A percentile compares a stretch with the other conserved stretches of the same genome.
Conservation (phyloP, 1,140 invertebrate genomes). For the Heliconius hermathena region DNA sequence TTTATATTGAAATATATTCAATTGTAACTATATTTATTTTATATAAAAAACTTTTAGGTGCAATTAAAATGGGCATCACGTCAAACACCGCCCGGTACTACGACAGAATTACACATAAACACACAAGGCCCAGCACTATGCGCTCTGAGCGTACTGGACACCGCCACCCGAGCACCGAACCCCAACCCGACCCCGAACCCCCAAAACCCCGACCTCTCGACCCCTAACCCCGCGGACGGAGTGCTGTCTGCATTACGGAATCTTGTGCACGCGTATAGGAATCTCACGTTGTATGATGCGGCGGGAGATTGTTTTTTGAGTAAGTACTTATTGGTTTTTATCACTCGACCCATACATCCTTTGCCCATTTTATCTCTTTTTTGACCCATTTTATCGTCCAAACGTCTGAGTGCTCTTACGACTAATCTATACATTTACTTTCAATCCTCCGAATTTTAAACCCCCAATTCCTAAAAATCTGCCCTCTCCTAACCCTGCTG, state of each 20-base stretch:
- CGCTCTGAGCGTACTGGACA: slow-evolving; percentile 60
- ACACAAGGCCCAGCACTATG: slow-evolving; percentile 69
- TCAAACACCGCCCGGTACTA: slow-evolving; percentile 54
- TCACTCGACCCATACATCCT: slow-evolving; percentile 24
- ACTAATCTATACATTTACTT: too few species aligned
- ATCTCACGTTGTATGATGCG: slow-evolving; percentile 65
- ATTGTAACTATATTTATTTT: too few species aligned
- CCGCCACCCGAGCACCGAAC: slow-evolving; percentile 38
- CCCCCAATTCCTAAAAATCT: too few species aligned
- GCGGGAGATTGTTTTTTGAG: slow-evolving; percentile 62
- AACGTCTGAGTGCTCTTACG: background rate
- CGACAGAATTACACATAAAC: slow-evolving; percentile 50
- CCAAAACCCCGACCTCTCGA: background rate
- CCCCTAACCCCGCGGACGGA: slow-evolving; percentile 26
- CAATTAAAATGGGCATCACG: slow-evolving; percentile 55
- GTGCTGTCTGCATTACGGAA: slow-evolving; percentile 46
- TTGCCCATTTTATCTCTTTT: too few species aligned
- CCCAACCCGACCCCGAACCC: background rate
- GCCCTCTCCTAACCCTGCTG: background rate
- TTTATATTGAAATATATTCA: too few species aligned
- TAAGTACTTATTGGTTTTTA: slow-evolving; percentile 41
- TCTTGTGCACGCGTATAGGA: slow-evolving; percentile 60
- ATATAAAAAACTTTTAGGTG: slow-evolving; percentile 51
- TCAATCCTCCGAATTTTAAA: too few species aligned
- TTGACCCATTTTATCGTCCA: background rate